Evolutionary conservation across 2,888 invertebrate genomes (phyloP).

Genomic region (Monopis laevigella): DNA sequence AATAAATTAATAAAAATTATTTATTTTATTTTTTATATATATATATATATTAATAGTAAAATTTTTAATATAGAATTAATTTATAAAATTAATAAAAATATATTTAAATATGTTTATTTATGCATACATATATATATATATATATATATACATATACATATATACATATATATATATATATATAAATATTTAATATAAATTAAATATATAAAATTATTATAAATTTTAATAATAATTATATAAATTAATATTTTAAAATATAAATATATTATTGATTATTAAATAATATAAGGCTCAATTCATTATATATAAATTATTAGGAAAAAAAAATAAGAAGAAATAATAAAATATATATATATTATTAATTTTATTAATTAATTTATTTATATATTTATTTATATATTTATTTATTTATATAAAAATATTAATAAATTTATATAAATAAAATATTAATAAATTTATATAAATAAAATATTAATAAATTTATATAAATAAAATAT

Average conservation of each 20-base stretch:
- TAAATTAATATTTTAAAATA: conserved; percentile 1
- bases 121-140: conserved; percentile 22
- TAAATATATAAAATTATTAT: conserved; percentile 16
- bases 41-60: conserved; percentile 21
- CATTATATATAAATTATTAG: neutral
- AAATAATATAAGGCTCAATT: neutral
- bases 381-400: conserved; percentile 20
- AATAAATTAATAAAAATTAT: conserved; percentile 21
- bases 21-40: conserved; percentile 25
- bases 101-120: conserved; percentile 25
- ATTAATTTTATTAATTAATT: conserved; percentile 16
- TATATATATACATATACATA: conserved; percentile 14
- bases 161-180: conserved; percentile 16
- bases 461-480: conserved; percentile 32
- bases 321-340: conserved; percentile 5
- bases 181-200: conserved; percentile 11
- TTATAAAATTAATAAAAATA: conserved; percentile 16
- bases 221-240: conserved; percentile 18
- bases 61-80: neutral
- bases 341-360: conserved; percentile 21
- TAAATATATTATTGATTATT: conserved; percentile 6
- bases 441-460: conserved; percentile 31
- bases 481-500: conserved; percentile 18
- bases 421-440: conserved; percentile 47
- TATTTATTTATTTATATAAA: conserved; percentile 27